Evolutionary conservation across 2,113 vertebrate genomes (phyloP).

Genomic region (Bettongia penicillata): DNA sequence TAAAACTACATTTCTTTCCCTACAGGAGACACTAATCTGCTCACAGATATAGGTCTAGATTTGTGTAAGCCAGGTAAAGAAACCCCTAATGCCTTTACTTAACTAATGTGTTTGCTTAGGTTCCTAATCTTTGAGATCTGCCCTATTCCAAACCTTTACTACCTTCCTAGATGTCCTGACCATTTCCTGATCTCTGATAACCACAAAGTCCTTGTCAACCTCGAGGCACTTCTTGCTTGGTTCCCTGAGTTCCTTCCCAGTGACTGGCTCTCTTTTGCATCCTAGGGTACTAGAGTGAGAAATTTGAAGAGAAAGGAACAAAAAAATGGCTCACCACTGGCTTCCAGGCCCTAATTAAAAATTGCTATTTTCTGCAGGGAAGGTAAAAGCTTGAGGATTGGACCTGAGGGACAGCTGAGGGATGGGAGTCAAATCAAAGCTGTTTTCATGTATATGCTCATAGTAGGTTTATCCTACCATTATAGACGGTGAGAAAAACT

Average conservation of each 20-base stretch:
- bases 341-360: neutral
- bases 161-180: slow-evolving; percentile 1
- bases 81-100: slow-evolving; percentile 8
- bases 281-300: neutral
- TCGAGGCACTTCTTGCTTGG: neutral
- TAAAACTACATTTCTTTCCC: neutral
- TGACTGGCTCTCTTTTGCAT: neutral
- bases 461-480: neutral
- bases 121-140: slow-evolving; percentile 26
- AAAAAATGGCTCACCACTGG: neutral
- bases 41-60: neutral
- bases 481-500: neutral
- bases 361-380: neutral
- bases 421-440: neutral
- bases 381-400: neutral
- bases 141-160: neutral
- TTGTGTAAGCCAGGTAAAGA: neutral
- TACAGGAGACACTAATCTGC: neutral
- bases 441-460: neutral
- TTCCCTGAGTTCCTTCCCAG: neutral
- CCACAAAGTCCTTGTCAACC: slow-evolving; percentile 14
- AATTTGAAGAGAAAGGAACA: neutral
- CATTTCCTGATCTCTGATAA: slow-evolving; percentile 10
- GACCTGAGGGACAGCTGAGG: neutral
- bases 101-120: neutral